Evolutionary conservation across 2,888 invertebrate species (phyloP), one percentile per base, ranked within the genome.

Genomic region (Dasypogon diadema): DNA sequence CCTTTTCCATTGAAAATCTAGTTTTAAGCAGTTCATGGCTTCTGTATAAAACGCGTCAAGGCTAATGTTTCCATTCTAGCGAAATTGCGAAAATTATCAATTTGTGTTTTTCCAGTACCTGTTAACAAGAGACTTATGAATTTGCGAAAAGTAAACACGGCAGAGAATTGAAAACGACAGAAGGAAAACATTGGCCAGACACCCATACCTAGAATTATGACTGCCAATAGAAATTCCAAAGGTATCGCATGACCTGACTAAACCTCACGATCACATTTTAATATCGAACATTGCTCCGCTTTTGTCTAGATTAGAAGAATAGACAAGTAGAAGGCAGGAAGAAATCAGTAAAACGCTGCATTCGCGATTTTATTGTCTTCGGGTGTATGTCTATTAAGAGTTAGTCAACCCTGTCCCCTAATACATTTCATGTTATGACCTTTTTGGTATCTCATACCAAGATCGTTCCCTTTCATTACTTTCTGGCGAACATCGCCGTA

Each of bases 261-360:
- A 75, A 58, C 75, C 75, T 70, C 75, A 75, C 75, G 75, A 75
- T 75, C 75, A 51, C 75, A 75, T 75, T 75, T 75, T 75, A 54
- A 75, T 58, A 75, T 75, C n/a, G 68, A 56, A 51, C 21, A 75
- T 21, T 65, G 54, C 54, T 75, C 51, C 42, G 42, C 56, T 75
- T 70, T 54, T 54, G 54, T 54, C 26, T 34, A 54, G 70, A 70
- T 70, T 54, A 24, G 48, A 54, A 54, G 54, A 46, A 8, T 18
- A 70, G 70, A 21, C 60, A 48, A 22, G 24, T 18, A 16, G 24
- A 51, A 51, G 60, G 63, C 22, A 74, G 56, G 51, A 34, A 22
- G 18, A 24, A 74, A 30, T 51, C 21, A 34, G 48, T 46, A 37
- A 74, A 74, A 51, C 30, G 63, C 21, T 42, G 74, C 18, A 6